Evolutionary conservation across 2,113 vertebrate species (phyloP).

Genomic region (Phoxinus phoxinus): DNA sequence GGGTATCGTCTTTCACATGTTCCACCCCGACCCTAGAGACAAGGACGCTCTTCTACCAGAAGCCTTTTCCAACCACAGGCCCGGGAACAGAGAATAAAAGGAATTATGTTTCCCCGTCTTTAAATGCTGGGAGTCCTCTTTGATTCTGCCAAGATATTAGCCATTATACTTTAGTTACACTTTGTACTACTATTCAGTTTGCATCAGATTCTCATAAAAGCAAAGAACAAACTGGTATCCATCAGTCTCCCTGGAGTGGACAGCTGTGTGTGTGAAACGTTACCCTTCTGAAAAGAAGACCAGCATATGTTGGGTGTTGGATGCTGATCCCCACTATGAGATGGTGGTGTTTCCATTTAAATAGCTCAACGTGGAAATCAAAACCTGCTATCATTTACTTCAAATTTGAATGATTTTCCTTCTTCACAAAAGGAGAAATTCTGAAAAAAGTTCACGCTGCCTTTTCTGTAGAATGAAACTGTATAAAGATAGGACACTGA

Average conservation of each 20-base stretch:
- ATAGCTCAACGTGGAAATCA: background rate
- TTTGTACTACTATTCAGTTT: background rate
- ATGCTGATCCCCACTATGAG: background rate
- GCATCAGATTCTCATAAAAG: slow-evolving; percentile 15
- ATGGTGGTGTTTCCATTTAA: background rate
- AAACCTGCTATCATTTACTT: background rate
- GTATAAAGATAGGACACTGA: background rate
- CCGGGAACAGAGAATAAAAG: slow-evolving; percentile 26
- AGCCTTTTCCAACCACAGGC: slow-evolving; percentile 39
- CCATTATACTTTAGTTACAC: slow-evolving; percentile 11
- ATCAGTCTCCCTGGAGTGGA: slow-evolving; percentile 2
- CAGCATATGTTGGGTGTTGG: slow-evolving; percentile 12
- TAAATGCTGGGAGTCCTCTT: slow-evolving; percentile 32
- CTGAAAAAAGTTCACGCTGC: background rate
- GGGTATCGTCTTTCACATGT: slow-evolving; percentile 21
- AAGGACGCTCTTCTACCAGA: slow-evolving; percentile 17
- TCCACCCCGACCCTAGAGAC: slow-evolving; percentile 13
- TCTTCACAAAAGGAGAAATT: background rate
- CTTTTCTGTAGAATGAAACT: background rate
- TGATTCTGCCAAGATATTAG: slow-evolving; percentile 25
- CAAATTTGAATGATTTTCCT: background rate
- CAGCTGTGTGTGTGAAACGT: slow-evolving; percentile 21
- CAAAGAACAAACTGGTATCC: background rate
- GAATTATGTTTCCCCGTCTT: slow-evolving; percentile 16
- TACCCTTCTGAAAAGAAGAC: background rate